Conservation (phyloP, 2,797 vertebrate genomes). For the Micrastur ruficollis region DNA sequence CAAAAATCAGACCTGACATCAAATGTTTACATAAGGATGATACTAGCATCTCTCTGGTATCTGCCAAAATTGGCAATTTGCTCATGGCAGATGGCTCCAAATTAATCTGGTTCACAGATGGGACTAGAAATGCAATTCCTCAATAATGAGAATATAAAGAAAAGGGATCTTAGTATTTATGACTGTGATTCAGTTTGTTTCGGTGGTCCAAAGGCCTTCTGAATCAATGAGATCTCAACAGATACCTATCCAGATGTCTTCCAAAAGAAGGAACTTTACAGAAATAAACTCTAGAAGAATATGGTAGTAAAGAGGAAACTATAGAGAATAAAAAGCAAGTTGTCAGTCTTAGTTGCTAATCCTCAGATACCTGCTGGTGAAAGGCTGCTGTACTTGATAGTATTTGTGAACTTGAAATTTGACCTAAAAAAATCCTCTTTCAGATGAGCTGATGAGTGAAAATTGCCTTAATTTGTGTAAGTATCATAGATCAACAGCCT, state of each 20-base stretch:
- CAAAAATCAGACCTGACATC: conserved; percentile 40
- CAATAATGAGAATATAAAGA: not conserved
- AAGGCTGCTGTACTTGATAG: not conserved
- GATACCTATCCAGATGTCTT: not conserved
- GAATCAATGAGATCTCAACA: not conserved
- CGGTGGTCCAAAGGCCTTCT: not conserved
- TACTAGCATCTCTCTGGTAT: conserved; percentile 39
- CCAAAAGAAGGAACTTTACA: not conserved
- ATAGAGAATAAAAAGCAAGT: not conserved
- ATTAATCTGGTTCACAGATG: conserved; percentile 71
- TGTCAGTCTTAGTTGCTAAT: not conserved
- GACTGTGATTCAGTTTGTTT: not conserved
- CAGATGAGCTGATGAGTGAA: not conserved
- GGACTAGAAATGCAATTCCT: conserved; percentile 57
- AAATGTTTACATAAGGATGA: conserved; percentile 36
- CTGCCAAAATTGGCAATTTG: conserved; percentile 65
- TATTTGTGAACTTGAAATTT: not conserved
- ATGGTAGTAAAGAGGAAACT: not conserved
- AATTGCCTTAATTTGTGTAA: not conserved
- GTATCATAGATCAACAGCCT: not conserved
- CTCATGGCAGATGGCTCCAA: conserved; percentile 70
- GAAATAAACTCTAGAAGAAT: not conserved
- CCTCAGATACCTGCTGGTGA: not conserved
- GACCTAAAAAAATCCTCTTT: not conserved
- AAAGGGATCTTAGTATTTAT: not conserved